Evolutionary conservation across 2,797 vertebrate genomes (phyloP), one percentile per base, ranked within the genome.

Genomic region (Sebastes hubbsi): DNA sequence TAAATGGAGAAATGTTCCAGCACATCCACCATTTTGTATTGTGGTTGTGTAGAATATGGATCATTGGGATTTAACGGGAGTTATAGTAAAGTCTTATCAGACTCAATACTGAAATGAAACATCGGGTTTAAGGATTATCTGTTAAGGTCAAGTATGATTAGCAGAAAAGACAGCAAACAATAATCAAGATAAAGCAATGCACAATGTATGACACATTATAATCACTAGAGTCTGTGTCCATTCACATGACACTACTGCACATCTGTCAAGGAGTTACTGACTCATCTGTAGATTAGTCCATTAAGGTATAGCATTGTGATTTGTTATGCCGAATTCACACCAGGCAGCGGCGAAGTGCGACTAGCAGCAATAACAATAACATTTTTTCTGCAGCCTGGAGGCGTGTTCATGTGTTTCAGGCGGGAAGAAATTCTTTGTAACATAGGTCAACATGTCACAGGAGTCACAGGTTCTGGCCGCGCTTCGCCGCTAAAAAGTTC

Each of bases 101-200:
- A 67, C 30, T 18, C 20, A 67, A 64, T 46, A 20, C 16, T 72
- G 24, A 59, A 72, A 63, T 66, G 3, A 54, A 75, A 70, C 73
- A 77, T 8, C 22, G 14, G 5, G n/a, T 9, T 32, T 32, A 6
- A 52, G 29, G 32, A 79, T 72, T 52, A 61, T 32, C 20, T 52
- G 32, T 12, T 62, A 58, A 30, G 54, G 55, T 83, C 38, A 83
- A 85, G n/a, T 54, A n/a, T 66, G 49, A 80, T 86, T 63, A 85
- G 38, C 55, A 60, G 20, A 73, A 59, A 74, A 29, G 52, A 59
- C 10, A 75, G 20, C 22, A 55, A 78, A 76, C 25, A 65, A 58
- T 22, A 27, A 77, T 75, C 38, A 61, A 75, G 55, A 61, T 36
- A 25, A 64, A 61, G 46, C 11, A n/a, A 55, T 54, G 11, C 20